Conservation (phyloP, 1,140 invertebrate genomes). For the Gonioctena quinquepunctata region DNA sequence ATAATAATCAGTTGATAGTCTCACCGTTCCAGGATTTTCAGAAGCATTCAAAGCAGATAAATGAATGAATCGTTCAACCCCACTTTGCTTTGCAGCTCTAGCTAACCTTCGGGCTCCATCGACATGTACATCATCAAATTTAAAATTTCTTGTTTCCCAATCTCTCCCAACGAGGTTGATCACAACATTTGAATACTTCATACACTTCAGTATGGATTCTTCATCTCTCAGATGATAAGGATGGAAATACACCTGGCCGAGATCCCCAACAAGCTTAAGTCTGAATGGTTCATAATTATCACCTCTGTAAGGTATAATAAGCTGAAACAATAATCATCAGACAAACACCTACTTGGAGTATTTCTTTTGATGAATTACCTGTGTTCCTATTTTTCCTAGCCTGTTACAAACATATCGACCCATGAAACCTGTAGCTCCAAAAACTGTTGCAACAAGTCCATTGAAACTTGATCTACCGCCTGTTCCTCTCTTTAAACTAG, state of each 20-base stretch:
- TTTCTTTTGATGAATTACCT: constrained; percentile 60
- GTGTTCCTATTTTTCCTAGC: constrained; percentile 84
- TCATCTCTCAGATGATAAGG: constrained; percentile 87
- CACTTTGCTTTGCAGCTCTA: constrained; percentile 72
- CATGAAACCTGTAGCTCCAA: constrained; percentile 88
- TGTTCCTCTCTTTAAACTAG: constrained; percentile 79
- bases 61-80: constrained; percentile 86
- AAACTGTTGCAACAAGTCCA: constrained; percentile 96
- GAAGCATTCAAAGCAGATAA: constrained; percentile 77
- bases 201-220: constrained; percentile 80
- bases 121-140: constrained; percentile 80
- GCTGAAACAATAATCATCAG: constrained; percentile 61
- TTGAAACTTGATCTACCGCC: constrained; percentile 96
- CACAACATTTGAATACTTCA: constrained; percentile 97
- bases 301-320: constrained; percentile 90
- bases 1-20: not conserved
- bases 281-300: constrained; percentile 78
- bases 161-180: constrained; percentile 93
- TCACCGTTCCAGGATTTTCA: constrained; percentile 65
- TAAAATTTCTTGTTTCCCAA: constrained; percentile 90
- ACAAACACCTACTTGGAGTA: not conserved
- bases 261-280: constrained; percentile 87
- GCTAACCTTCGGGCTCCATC: constrained; percentile 75
- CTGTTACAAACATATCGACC: constrained; percentile 85
- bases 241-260: constrained; percentile 94